Percentiles rank a stretch among this genome's conserved stretches.
Evolutionary conservation across 2,888 invertebrate genomes (phyloP).

Genomic region (Empis livida): DNA sequence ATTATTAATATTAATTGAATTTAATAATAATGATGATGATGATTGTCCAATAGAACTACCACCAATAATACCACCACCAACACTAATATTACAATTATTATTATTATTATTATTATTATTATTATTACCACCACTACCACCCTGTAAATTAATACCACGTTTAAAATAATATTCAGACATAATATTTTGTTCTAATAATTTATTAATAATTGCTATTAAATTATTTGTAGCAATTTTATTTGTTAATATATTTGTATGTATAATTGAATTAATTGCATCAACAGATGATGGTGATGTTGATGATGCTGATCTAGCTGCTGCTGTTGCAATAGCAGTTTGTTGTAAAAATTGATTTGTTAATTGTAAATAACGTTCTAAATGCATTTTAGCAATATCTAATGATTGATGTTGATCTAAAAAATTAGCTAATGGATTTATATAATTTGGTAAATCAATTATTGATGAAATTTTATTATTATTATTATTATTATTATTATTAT

Average conservation of each 20-base stretch:
- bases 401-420: conserved; percentile 26
- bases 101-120: background rate
- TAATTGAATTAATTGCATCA: conserved; percentile 17
- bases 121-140: conserved; percentile 5
- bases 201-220: conserved; percentile 19
- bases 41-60: background rate
- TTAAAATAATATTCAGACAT: conserved; percentile 21
- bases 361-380: conserved; percentile 24
- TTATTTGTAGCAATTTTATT: conserved; percentile 21
- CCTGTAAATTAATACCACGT: conserved; percentile 14
- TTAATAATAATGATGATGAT: background rate
- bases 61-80: background rate
- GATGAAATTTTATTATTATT: background rate
- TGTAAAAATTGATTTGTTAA: conserved; percentile 26
- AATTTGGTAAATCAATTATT: background rate
- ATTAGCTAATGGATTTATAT: conserved; percentile 18
- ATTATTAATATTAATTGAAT: background rate
- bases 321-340: conserved; percentile 21
- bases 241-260: conserved; percentile 18
- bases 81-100: conserved; percentile 7
- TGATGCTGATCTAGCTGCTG: conserved; percentile 16
- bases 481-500: background rate
- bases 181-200: conserved; percentile 19
- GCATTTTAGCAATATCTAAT: conserved; percentile 30
- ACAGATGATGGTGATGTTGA: conserved; percentile 11